Percentiles rank a stretch among this genome's conserved stretches.
These are phyloP conservation scores for Caenorhabditis angaria DNA, from an alignment of 2,888 invertebrate species.

Conservation along the genomic window DNA sequence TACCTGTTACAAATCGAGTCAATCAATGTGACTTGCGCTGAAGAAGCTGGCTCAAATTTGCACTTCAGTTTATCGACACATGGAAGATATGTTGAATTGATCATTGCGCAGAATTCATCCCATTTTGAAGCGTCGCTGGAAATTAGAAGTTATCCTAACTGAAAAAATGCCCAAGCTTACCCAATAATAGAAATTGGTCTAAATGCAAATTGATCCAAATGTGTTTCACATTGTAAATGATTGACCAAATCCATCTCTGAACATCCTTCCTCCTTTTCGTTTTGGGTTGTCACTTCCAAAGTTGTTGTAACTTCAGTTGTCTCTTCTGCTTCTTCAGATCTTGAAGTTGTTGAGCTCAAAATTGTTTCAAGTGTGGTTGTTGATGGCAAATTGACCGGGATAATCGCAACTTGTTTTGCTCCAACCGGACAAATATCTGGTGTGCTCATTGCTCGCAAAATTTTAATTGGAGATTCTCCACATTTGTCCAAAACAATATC, in stretches of 20 bases:
- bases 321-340: too few relatives aligned
- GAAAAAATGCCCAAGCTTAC: too few relatives aligned
- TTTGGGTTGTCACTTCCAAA: neutral
- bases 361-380: slow-evolving; percentile 16
- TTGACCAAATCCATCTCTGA: slow-evolving; percentile 60
- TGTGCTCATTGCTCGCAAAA: slow-evolving; percentile 58
- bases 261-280: slow-evolving; percentile 39
- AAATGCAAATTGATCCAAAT: slow-evolving; percentile 63
- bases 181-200: slow-evolving; percentile 64
- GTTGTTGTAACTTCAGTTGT: slow-evolving; percentile 8
- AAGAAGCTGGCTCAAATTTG: slow-evolving; percentile 56
- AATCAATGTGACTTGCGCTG: slow-evolving; percentile 54
- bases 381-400: slow-evolving; percentile 35
- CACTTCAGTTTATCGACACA: slow-evolving; percentile 60
- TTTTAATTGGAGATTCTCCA: slow-evolving; percentile 61
- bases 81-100: slow-evolving; percentile 57
- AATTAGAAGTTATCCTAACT: too few relatives aligned
- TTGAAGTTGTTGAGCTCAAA: slow-evolving; percentile 19
- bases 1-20: slow-evolving; percentile 55
- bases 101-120: slow-evolving; percentile 61
- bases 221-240: slow-evolving; percentile 64
- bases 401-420: slow-evolving; percentile 35
- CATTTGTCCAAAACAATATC: slow-evolving; percentile 65
- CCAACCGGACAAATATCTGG: slow-evolving; percentile 57
- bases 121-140: slow-evolving; percentile 58